Base-by-base conservation (phyloP, 2,797 vertebrate genomes). In the Kryptolebias ocellatus region DNA sequence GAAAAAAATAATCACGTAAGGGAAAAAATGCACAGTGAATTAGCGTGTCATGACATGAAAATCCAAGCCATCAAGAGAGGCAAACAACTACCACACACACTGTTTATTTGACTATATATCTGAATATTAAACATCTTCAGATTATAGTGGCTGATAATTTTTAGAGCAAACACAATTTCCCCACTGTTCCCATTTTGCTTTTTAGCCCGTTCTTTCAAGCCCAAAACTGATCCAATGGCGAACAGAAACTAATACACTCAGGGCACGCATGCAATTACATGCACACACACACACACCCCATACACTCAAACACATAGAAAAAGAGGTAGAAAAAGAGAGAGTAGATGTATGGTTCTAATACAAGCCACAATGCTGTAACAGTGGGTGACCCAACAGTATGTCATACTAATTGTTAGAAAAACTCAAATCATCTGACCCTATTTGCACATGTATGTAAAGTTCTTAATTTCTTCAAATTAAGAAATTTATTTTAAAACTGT, bases 311-410 rank as follows among this genome's bases (percentile, higher is more conserved):
- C 50, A 28, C 39, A 45, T 16, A 53, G 18, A 42, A 24, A 24
- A 24, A 50, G 9, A 12, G 37, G 11, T 9, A 39, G 9, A 39
- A 7, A 34, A 6, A 7, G 34, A 34, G 34, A 5, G 34, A 1
- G 2, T 16, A 53, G 65, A 66, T 60, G 53, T 76, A 70, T 72
- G 52, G 58, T 65, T 44, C 58, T 51, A 55, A 73, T 66, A 79
- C 52, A 83, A 76, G 64, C 31, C 12, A 57, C 62, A 50, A 65
- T 54, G 39, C 69, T 76, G 67, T 24, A 60, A 74, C 69, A 83
- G 45, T 53, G 28, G 18, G 60, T 74, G 56, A 76, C 67, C 70
- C 62, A 57, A 60, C 65, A 76, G 45, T 69, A 70, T 54, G 4
- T 57, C 12, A 54, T 3, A 20, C 27, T 61, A 37, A 71, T 54